Evolutionary conservation across 2,797 vertebrate species (phyloP).

Genomic region (Ctenopoma kingsleyae): DNA sequence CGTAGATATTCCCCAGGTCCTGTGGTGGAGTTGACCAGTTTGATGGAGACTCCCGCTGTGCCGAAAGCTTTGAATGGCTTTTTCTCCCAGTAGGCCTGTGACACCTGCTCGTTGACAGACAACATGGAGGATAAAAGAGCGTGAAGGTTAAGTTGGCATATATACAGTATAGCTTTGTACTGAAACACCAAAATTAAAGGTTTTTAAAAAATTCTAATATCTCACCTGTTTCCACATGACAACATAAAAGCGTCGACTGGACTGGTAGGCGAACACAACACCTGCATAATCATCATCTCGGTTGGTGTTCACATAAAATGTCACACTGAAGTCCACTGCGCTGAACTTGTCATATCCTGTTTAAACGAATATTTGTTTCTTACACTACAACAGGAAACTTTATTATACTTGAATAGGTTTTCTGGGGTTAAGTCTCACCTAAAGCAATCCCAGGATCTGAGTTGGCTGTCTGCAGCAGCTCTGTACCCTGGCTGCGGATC

Average conservation of each 20-base stretch:
- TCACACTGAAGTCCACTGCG: slow-evolving; percentile 96
- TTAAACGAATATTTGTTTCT: slow-evolving; percentile 8
- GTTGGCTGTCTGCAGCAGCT: slow-evolving; percentile 95
- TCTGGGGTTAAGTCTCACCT: slow-evolving; percentile 81
- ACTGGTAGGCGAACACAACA: slow-evolving; percentile 96
- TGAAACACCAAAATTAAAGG: background rate
- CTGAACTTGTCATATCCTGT: slow-evolving; percentile 93
- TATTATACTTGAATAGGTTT: background rate
- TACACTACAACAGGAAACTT: background rate
- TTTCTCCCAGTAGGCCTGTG: slow-evolving; percentile 97
- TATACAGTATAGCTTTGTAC: background rate
- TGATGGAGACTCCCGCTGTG: slow-evolving; percentile 94
- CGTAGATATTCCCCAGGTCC: slow-evolving; percentile 93
- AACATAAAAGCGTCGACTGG: slow-evolving; percentile 95
- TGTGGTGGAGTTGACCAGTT: slow-evolving; percentile 96
- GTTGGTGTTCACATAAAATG: slow-evolving; percentile 96
- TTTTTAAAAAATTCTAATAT: background rate
- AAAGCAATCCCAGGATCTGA: slow-evolving; percentile 97
- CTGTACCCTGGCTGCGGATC: slow-evolving; percentile 95
- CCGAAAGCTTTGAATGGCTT: slow-evolving; percentile 93
- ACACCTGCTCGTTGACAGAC: slow-evolving; percentile 89
- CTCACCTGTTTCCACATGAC: slow-evolving; percentile 98
- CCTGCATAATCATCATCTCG: slow-evolving; percentile 96
- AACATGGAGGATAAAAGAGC: slow-evolving; percentile 1
- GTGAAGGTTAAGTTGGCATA: background rate